These are phyloP conservation scores for Orientallactaga bullata DNA, from an alignment of 2,113 vertebrate genomes.

Conservation along the genomic window DNA sequence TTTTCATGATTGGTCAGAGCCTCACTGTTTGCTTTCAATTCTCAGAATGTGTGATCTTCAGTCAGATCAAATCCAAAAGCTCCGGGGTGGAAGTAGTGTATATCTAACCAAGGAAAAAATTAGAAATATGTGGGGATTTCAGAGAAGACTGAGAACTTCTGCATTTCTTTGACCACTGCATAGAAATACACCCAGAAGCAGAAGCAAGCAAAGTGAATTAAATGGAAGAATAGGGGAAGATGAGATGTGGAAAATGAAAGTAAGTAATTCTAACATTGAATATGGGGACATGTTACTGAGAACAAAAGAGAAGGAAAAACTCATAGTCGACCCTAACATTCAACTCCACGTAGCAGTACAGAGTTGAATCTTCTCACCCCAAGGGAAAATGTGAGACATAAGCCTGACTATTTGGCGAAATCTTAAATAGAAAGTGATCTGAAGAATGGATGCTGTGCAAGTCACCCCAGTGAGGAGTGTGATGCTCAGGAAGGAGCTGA, in stretches of 20 bases:
- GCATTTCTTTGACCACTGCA: background rate
- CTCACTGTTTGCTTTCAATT: constrained; percentile 67
- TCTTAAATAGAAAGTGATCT: background rate
- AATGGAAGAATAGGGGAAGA: background rate
- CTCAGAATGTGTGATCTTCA: constrained; percentile 56
- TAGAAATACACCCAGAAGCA: background rate
- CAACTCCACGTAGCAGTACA: background rate
- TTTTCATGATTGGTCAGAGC: constrained; percentile 61
- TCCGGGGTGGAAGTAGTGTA: constrained; percentile 46
- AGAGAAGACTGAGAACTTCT: constrained; percentile 27
- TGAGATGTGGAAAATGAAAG: background rate
- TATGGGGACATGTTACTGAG: background rate
- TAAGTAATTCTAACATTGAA: background rate
- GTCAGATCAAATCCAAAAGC: constrained; percentile 64
- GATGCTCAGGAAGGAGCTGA: background rate
- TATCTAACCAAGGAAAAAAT: constrained; percentile 58
- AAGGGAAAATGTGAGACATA: background rate
- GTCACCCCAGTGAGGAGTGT: background rate
- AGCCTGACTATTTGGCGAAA: background rate
- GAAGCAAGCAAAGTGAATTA: background rate
- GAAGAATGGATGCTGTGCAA: background rate
- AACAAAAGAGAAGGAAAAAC: background rate
- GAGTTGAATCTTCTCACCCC: background rate
- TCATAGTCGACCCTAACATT: background rate
- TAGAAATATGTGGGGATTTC: background rate